Evolutionary conservation across 2,888 invertebrate species (phyloP), one percentile per base, ranked within the genome.

Genomic region (Heteropelma amictum): DNA sequence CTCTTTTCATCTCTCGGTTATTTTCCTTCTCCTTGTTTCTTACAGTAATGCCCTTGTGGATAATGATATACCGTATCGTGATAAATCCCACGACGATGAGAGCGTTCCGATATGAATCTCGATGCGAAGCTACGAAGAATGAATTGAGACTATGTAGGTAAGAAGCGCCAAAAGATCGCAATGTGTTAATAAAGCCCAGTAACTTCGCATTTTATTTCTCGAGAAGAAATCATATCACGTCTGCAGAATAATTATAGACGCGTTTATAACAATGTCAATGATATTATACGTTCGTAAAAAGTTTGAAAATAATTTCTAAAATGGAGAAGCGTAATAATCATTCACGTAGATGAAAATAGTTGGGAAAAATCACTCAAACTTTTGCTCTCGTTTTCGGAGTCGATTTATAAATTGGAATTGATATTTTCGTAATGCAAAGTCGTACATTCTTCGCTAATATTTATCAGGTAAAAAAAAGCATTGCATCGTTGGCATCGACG

Each of bases 41-140:
- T 58, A 65, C 45, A 21, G 53, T 21, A 38, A 47, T 67, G 67
- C 38, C 56, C 67, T 67, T 67, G 67, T 14, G 47, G 47, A 67
- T 67, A 67, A 67, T 67, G 67, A 67, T 67, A 67, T 67, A 67
- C 67, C 54, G 35, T 33, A 67, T 67, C 47, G 67, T 28, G 67
- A 67, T 67, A 67, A 67, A 67, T 67, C 67, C 56, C 67, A 67
- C 67, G 47, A 47, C 56, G 58, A 42, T 38, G 53, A 21, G 38
- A 8, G 33, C 40, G 10, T 30, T 6, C 33, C 14, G 67, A 67
- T 67, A 67, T 30, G 67, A 58, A 67, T 67, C 77, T 72, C 72
- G 77, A 82, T 82, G 81, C 71, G 81, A 80, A 80, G 80, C 80
- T 78, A 8, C 6, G 17, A 47, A 67, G 49, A 67, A 47, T 38